phyloP scores from a whole-genome alignment of 2,113 vertebrate species.

The Argyrosomus japonicus region DNA sequence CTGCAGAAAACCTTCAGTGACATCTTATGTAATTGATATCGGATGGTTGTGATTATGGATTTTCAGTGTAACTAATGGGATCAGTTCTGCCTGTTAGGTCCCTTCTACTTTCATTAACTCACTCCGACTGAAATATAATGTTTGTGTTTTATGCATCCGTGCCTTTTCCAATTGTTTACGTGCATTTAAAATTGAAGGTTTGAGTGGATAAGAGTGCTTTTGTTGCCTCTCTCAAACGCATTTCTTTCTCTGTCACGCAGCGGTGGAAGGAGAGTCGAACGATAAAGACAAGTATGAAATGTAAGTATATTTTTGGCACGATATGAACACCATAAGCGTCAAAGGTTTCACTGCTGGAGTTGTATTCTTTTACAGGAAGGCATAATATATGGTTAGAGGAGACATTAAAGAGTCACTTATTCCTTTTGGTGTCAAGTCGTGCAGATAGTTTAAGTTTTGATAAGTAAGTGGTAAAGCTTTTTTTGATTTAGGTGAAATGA shows the following conservation, averaged over 20 bases:
- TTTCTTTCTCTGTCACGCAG: slow-evolving; percentile 47
- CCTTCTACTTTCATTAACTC: not conserved
- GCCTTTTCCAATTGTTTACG: not conserved
- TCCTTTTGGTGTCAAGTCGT: too few relatives aligned
- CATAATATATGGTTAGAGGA: not conserved
- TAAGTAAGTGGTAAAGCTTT: too few relatives aligned
- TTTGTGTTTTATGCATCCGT: not conserved
- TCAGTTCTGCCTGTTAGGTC: not conserved
- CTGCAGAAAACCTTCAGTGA: not conserved
- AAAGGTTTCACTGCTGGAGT: too few relatives aligned
- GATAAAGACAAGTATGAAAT: slow-evolving; percentile 57
- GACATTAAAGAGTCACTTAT: not conserved
- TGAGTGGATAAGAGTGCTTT: not conserved
- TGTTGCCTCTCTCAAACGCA: not conserved
- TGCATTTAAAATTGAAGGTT: not conserved
- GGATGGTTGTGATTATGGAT: not conserved
- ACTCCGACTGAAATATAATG: not conserved
- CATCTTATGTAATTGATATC: not conserved
- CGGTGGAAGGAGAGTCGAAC: slow-evolving; percentile 58
- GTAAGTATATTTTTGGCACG: slow-evolving; percentile 59
- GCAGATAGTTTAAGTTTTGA: too few relatives aligned
- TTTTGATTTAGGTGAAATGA: too few relatives aligned
- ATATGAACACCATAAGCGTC: not conserved
- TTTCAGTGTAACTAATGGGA: not conserved
- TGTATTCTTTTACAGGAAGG: not conserved